These are phyloP conservation scores for Gobius niger DNA, from an alignment of 2,113 vertebrate genomes.

Conservation along the genomic window DNA sequence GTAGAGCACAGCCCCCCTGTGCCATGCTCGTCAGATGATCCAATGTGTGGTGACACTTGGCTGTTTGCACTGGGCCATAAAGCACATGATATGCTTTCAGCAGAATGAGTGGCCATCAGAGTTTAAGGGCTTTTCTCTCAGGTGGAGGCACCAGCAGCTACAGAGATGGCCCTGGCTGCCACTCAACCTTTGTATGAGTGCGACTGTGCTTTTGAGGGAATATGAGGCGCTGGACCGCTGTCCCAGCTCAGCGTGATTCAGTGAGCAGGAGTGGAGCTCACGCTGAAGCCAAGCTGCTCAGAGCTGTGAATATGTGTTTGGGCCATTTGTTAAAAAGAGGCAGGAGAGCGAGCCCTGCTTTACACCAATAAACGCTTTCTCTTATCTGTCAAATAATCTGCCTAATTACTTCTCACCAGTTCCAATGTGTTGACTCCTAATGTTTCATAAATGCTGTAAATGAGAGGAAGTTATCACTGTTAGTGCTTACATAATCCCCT, in stretches of 20 bases:
- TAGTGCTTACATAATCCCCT: conserved; percentile 52
- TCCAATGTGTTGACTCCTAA: conserved; percentile 68
- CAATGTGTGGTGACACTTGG: conserved; percentile 51
- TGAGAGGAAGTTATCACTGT: conserved; percentile 43
- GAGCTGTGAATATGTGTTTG: conserved; percentile 66
- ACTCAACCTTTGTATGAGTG: conserved; percentile 69
- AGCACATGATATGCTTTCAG: conserved; percentile 62
- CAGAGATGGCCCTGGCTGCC: conserved; percentile 69
- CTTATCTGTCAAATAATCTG: conserved; percentile 63
- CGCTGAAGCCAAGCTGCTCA: conserved; percentile 66
- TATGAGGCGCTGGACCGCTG: conserved; percentile 62
- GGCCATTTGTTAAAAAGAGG: conserved; percentile 48
- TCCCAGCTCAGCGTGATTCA: conserved; percentile 68
- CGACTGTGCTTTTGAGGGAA: conserved; percentile 70
- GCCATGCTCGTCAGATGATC: conserved; percentile 56
- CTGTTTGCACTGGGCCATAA: conserved; percentile 67
- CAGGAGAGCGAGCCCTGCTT: conserved; percentile 40
- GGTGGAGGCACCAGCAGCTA: conserved; percentile 68
- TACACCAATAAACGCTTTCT: conserved; percentile 65
- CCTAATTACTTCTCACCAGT: conserved; percentile 74
- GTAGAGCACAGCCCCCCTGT: conserved; percentile 38
- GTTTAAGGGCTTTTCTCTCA: conserved; percentile 73
- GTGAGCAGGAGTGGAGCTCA: conserved; percentile 63
- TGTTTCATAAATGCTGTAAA: conserved; percentile 60
- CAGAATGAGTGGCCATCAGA: conserved; percentile 65